Conservation (phyloP, 53 echinoderm and acorn worm species). For the Temnopleurus reevesii region DNA sequence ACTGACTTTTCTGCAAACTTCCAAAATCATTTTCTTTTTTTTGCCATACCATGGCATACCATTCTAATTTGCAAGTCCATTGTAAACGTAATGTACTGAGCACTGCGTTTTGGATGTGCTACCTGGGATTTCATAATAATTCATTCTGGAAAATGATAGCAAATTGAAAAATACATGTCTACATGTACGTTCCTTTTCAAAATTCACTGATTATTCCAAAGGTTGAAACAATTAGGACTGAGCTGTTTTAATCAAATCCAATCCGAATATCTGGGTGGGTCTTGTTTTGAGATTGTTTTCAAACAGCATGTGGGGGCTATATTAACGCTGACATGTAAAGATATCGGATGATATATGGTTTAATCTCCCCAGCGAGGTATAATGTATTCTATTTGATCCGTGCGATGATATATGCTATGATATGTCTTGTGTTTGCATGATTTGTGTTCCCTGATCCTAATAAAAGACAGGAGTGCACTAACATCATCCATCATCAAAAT, state of each 20-base stretch:
- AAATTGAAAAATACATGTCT: too few species aligned
- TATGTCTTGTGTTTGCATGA: not conserved
- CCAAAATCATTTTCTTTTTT: too few species aligned
- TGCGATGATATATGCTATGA: constrained; percentile 32
- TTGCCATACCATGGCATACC: too few species aligned
- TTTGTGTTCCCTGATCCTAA: not conserved
- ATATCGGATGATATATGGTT: constrained; percentile 23
- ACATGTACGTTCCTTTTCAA: too few species aligned
- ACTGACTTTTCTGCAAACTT: too few species aligned
- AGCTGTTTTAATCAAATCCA: not conserved
- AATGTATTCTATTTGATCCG: constrained; percentile 20
- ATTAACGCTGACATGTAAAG: constrained; percentile 1
- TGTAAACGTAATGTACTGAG: too few species aligned
- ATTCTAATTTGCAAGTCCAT: too few species aligned
- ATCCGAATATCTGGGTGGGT: not conserved
- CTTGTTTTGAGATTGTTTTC: constrained; percentile 3
- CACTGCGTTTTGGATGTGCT: too few species aligned
- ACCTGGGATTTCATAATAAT: too few species aligned
- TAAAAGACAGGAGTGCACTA: not conserved
- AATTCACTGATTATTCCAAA: not conserved
- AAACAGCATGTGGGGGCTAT: constrained; percentile 15
- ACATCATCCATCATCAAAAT: not conserved
- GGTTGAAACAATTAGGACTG: not conserved
- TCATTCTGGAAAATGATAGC: too few species aligned
- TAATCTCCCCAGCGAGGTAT: constrained; percentile 31